Evolutionary conservation across 1,140 invertebrate genomes (phyloP).

Genomic region (Eupeodes corollae): DNA sequence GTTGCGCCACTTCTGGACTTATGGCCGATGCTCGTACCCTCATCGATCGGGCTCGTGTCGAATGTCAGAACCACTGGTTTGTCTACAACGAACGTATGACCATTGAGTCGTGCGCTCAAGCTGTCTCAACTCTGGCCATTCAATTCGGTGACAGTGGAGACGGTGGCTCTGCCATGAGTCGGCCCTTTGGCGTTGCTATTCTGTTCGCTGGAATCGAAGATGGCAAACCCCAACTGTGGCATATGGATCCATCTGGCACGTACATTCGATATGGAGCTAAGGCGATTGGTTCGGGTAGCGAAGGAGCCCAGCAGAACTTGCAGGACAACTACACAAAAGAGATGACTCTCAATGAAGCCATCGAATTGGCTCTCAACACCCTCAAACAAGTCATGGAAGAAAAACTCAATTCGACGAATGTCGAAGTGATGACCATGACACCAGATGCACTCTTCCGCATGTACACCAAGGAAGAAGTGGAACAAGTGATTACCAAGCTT

Average conservation of each 20-base stretch:
- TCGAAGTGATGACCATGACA: conserved; percentile 94
- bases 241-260: conserved; percentile 97
- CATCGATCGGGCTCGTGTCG: conserved; percentile 87
- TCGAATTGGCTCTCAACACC: conserved; percentile 83
- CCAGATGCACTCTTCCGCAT: conserved; percentile 76
- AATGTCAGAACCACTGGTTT: conserved; percentile 97
- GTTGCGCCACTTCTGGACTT: conserved; percentile 92
- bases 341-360: conserved; percentile 93
- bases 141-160: conserved; percentile 96
- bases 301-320: conserved; percentile 94
- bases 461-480: conserved; percentile 81
- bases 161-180: conserved; percentile 90
- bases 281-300: conserved; percentile 97
- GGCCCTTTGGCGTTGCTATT: conserved; percentile 97
- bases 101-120: conserved; percentile 94
- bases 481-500: conserved; percentile 60
- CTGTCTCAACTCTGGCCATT: conserved; percentile 95
- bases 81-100: conserved; percentile 93
- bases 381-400: conserved; percentile 99
- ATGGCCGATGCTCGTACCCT: conserved; percentile 95
- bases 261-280: conserved; percentile 98
- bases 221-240: conserved; percentile 79
- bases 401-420: conserved; percentile 93
- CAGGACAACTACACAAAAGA: conserved; percentile 64
- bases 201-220: conserved; percentile 79